Percentiles rank a stretch among this genome's conserved stretches.
Conservation (phyloP, 2,888 invertebrate species). For the Noctuana brunneofusca region DNA sequence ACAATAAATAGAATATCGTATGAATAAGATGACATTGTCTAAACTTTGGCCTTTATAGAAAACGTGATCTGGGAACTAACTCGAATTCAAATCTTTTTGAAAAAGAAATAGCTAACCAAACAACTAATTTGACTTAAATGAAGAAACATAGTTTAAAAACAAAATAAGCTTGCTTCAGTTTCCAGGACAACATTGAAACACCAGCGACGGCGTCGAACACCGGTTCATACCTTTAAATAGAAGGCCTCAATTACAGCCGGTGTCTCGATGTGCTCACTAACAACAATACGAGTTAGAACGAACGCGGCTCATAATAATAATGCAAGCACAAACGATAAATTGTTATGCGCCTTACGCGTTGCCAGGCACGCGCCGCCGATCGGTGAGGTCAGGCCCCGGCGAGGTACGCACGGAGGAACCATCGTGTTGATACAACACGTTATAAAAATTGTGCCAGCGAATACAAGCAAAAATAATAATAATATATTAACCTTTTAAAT, state of each 20-base stretch:
- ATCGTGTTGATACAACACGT: constrained; percentile 12
- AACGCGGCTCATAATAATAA: constrained; percentile 30
- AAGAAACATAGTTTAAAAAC: not conserved
- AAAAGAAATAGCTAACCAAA: no score
- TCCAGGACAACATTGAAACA: constrained; percentile 3
- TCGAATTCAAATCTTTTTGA: not conserved
- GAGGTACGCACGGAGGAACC: constrained; percentile 28
- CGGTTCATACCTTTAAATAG: constrained; percentile 33
- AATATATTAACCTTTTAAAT: no score
- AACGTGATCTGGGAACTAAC: not conserved
- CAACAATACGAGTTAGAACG: constrained; percentile 26
- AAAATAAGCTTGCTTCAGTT: not conserved
- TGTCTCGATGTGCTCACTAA: constrained; percentile 23
- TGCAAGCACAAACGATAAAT: constrained; percentile 43
- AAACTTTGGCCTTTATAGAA: not conserved
- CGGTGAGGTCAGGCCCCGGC: constrained; percentile 41
- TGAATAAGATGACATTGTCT: not conserved
- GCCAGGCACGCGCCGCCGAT: constrained; percentile 62
- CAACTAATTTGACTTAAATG: not conserved
- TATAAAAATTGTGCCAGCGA: not conserved
- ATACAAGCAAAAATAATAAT: not conserved
- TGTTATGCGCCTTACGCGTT: constrained; percentile 64
- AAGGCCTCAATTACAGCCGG: constrained; percentile 29
- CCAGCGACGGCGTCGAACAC: constrained; percentile 17
- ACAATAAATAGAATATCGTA: not conserved